Base-by-base conservation (phyloP, 30 jellyfish, hydroid and myxozoan species). In the Hydractinia symbiolongicarpus region DNA sequence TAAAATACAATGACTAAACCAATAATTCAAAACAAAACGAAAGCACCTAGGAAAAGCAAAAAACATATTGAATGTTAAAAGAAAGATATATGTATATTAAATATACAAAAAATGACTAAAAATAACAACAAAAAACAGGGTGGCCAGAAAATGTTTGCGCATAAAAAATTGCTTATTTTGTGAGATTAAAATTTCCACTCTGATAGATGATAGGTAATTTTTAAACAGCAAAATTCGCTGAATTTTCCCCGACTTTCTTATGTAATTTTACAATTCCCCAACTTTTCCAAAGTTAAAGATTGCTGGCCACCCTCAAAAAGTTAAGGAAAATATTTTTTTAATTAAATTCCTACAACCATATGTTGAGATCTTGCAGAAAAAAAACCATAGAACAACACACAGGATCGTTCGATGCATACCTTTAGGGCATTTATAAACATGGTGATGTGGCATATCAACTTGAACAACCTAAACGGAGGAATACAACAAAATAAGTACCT, bases 391-490 rank as follows among this genome's bases (percentile, higher is more conserved):
- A 30, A 30, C 44, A 30, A 30, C 44, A 30, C 44, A 30, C 44
- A 30, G 2, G 44, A 30, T 2, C 44, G 44, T 30, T 30, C 0
- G 15, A 11, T 9, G 20, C 73, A 9, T 79, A 79, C 87, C 87
- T 79, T 79, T 79, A 9, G 87, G 87, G 56, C 87, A 79, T 61
- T 79, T 79, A 21, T 79, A 79, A 16, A 79, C 54, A 79, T 79
- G 87, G 44, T 79, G 87, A 53, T 61, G 19, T 14, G 87, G 87
- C 87, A 79, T 79, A 68, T 79, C 87, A 53, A 79, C 87, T 77
- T 77, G 85, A 4, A 77, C 76, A 11, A 77, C 85, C 85, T 77
- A 77, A 55, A 7, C 10, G 13, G 53, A 14, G 50, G 9, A 10
- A 72, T 6, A 64, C 17, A 64, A n/a, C 7, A 64, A 64, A 58